These are phyloP conservation scores for Uropsilus gracilis DNA, from an alignment of 2,113 vertebrate species.

Conservation along the genomic window DNA sequence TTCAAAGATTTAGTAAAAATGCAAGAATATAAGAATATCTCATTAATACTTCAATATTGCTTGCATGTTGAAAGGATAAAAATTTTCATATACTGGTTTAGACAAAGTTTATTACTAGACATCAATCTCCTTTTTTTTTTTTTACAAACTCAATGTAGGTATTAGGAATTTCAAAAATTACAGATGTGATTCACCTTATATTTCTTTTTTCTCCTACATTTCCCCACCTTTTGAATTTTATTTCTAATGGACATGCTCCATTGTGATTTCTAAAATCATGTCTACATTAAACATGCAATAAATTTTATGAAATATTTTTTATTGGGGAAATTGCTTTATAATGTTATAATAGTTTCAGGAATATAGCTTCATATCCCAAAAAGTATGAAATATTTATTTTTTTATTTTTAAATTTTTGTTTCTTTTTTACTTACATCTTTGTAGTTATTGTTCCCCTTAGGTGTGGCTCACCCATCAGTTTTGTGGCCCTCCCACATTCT, in stretches of 20 bases:
- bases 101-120: background rate
- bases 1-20: conserved; percentile 34
- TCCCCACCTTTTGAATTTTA: background rate
- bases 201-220: too few species aligned
- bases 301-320: background rate
- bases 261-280: conserved; percentile 13
- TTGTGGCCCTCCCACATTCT: too few species aligned
- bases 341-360: background rate
- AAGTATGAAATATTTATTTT: too few species aligned
- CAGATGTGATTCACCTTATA: background rate
- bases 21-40: background rate
- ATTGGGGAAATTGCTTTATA: background rate
- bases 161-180: conserved; percentile 27
- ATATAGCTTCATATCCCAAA: too few species aligned
- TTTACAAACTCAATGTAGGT: background rate
- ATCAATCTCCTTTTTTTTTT: conserved; percentile 32
- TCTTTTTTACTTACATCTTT: too few species aligned
- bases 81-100: background rate
- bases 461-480: too few species aligned
- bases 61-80: background rate
- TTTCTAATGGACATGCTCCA: background rate
- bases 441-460: too few species aligned
- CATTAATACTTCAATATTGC: background rate
- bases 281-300: conserved; percentile 3
- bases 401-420: too few species aligned